phyloP scores from a whole-genome alignment of 2,113 vertebrate species.

The Cinclus mexicanus region DNA sequence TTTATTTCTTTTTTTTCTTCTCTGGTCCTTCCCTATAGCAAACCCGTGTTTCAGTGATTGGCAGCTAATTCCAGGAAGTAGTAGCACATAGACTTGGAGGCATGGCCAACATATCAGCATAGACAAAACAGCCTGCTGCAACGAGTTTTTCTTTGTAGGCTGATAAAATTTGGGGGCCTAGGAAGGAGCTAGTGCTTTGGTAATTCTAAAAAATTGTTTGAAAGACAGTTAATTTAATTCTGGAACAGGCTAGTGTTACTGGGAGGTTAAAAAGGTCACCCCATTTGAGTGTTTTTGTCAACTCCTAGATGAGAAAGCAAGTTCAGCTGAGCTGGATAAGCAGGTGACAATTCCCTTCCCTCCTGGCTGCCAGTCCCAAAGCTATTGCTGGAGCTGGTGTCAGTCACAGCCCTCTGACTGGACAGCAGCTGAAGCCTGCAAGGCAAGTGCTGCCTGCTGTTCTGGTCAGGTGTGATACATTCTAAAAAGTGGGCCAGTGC shows the following conservation, averaged over 20 bases:
- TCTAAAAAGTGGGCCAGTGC: neutral
- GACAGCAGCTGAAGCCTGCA: slow-evolving; percentile 5
- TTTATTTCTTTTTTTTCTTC: neutral
- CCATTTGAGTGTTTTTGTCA: neutral
- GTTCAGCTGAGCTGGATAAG: neutral
- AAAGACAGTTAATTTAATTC: neutral
- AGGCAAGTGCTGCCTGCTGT: neutral
- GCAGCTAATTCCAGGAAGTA: neutral
- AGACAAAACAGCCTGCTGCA: neutral
- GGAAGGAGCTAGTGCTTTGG: neutral
- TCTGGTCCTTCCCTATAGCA: neutral
- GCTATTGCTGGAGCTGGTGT: neutral
- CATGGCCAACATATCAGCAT: neutral
- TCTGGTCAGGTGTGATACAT: neutral
- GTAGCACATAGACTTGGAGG: neutral
- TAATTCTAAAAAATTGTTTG: neutral
- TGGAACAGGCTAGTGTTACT: neutral
- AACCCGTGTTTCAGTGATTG: neutral
- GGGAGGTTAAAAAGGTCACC: neutral
- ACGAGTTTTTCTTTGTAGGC: neutral
- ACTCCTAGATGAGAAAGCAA: neutral
- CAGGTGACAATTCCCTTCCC: neutral
- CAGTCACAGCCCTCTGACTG: neutral
- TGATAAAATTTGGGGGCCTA: neutral
- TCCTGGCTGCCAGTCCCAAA: neutral